phyloP scores from a whole-genome alignment of 2,113 vertebrate genomes.

The Uria aalge region DNA sequence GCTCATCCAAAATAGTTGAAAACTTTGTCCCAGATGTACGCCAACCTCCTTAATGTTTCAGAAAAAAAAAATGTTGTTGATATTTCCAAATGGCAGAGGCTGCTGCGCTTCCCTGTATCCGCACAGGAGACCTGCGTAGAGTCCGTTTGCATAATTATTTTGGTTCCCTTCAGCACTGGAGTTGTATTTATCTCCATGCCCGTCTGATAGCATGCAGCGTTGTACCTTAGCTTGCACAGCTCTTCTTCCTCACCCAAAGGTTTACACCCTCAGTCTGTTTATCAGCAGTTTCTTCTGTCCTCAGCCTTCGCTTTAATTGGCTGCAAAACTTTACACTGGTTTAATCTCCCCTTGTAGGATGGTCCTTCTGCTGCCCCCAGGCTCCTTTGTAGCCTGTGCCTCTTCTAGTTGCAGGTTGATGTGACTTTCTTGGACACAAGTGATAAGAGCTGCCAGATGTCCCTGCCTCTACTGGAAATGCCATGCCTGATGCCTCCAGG shows the following conservation, averaged over 20 bases:
- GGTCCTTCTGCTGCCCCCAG: background rate
- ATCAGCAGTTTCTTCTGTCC: background rate
- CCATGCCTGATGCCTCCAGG: background rate
- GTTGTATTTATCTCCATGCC: background rate
- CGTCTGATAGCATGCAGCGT: background rate
- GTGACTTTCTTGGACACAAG: background rate
- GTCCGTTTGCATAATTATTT: background rate
- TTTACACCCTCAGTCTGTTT: background rate
- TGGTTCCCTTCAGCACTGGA: background rate
- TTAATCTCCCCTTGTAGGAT: background rate
- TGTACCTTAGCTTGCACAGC: background rate
- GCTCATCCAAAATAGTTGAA: background rate
- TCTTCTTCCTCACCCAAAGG: background rate
- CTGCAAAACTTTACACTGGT: background rate
- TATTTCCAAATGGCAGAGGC: background rate
- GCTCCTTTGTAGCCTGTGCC: background rate
- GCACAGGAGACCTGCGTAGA: background rate
- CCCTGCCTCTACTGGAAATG: background rate
- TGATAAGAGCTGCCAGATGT: background rate
- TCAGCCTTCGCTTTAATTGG: background rate
- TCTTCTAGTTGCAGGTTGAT: background rate
- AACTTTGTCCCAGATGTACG: background rate
- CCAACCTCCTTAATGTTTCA: background rate
- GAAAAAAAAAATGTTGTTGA: rapidly evolving
- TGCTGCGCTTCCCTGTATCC: background rate